Percentiles rank a stretch among this genome's conserved stretches.
Evolutionary conservation across 2,113 vertebrate genomes (phyloP).

Genomic region (Polyodon spathula): DNA sequence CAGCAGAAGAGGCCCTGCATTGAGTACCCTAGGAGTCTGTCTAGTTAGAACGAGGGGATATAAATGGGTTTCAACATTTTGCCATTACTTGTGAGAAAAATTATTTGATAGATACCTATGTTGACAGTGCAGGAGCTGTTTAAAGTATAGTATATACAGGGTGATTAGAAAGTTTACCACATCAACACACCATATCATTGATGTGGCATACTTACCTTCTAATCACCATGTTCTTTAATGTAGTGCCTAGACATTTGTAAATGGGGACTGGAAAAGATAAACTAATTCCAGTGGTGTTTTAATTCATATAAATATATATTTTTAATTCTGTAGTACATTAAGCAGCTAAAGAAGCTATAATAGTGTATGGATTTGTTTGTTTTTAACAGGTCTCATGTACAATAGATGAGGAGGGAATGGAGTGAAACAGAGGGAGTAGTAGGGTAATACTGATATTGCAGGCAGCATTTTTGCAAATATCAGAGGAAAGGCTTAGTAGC

Average conservation of each 20-base stretch:
- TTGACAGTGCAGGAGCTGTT: not conserved
- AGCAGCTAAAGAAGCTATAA: constrained; percentile 27
- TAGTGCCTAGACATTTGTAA: too few species aligned
- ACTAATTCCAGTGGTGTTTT: constrained; percentile 1
- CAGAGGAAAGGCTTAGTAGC: constrained; percentile 55
- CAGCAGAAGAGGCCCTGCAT: constrained; percentile 2
- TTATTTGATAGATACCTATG: too few species aligned
- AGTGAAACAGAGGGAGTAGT: constrained; percentile 45
- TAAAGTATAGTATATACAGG: too few species aligned
- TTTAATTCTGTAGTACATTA: not conserved
- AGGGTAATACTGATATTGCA: constrained; percentile 52
- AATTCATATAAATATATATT: not conserved
- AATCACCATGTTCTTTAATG: too few species aligned
- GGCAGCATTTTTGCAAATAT: constrained; percentile 45
- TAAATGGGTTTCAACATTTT: not conserved
- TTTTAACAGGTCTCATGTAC: constrained; percentile 47
- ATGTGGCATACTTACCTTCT: too few species aligned
- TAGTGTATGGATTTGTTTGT: constrained; percentile 46
- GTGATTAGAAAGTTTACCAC: too few species aligned
- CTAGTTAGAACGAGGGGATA: not conserved
- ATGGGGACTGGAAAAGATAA: not conserved
- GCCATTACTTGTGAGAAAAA: constrained; percentile 2
- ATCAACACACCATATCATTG: too few species aligned
- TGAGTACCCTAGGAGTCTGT: not conserved
- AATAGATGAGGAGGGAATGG: constrained; percentile 44